Conservation (phyloP, 2,888 invertebrate species). For the Brachyptera risi region DNA sequence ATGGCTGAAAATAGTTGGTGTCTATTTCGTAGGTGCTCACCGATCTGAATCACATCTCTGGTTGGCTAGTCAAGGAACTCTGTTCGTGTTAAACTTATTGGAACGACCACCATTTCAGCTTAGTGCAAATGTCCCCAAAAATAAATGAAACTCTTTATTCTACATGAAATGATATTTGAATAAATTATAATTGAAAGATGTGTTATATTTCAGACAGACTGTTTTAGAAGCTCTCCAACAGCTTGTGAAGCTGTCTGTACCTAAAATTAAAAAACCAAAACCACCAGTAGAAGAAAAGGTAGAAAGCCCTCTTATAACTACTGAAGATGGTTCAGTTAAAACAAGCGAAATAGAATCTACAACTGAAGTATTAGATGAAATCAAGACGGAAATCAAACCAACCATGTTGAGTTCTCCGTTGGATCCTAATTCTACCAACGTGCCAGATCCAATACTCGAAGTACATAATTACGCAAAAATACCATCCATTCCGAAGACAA, state of each 20-base stretch:
- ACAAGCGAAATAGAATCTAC: slow-evolving; percentile 23
- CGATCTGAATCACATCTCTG: too few relatives aligned
- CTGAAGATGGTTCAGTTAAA: slow-evolving; percentile 26
- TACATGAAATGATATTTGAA: neutral
- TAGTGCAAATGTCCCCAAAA: too few relatives aligned
- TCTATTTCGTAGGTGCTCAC: too few relatives aligned
- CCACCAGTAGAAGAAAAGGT: slow-evolving; percentile 38
- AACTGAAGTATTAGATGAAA: neutral
- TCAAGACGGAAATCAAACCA: slow-evolving; percentile 12
- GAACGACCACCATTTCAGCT: too few relatives aligned
- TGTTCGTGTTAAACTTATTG: too few relatives aligned
- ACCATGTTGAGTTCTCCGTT: neutral
- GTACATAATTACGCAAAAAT: slow-evolving; percentile 33
- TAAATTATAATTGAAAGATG: neutral
- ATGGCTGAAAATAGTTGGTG: too few relatives aligned
- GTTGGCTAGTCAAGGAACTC: too few relatives aligned
- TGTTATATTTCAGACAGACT: slow-evolving; percentile 56
- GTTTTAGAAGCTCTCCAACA: slow-evolving; percentile 74
- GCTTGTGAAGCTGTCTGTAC: slow-evolving; percentile 50
- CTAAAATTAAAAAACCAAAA: slow-evolving; percentile 37
- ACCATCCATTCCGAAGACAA: slow-evolving; percentile 21
- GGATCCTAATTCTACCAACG: neutral
- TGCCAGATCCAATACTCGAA: slow-evolving; percentile 30
- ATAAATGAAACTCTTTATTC: too few relatives aligned
- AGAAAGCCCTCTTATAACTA: slow-evolving; percentile 1